These are phyloP conservation scores for Nematopogon swammerdamellus DNA, from an alignment of 2,888 invertebrate genomes.

Conservation along the genomic window DNA sequence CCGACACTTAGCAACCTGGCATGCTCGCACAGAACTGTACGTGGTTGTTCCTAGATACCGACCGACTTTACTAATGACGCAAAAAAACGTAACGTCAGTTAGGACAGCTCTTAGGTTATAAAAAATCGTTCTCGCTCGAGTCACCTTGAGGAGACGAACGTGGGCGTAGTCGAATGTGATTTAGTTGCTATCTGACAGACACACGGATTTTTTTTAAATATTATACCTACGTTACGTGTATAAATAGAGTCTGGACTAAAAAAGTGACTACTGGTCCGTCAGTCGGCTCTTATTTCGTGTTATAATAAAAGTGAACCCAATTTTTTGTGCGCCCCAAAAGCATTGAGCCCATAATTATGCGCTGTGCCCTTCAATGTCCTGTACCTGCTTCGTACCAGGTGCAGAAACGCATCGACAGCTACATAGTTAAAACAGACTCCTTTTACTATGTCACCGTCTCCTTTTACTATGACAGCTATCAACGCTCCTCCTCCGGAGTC, in stretches of 20 bases:
- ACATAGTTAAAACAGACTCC: too few relatives aligned
- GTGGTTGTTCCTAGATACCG: too few relatives aligned
- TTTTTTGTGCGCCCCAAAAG: not conserved
- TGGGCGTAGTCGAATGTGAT: slow-evolving; percentile 47
- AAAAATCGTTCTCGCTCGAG: not conserved
- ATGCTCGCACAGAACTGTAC: too few relatives aligned
- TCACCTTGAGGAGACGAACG: slow-evolving; percentile 40
- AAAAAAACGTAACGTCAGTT: not conserved
- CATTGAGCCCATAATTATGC: not conserved
- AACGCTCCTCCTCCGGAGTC: too few relatives aligned
- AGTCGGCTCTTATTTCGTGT: not conserved
- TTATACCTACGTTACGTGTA: not conserved
- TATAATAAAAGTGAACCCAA: not conserved
- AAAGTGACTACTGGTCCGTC: not conserved
- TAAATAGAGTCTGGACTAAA: not conserved
- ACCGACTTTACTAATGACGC: not conserved
- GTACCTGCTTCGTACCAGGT: not conserved
- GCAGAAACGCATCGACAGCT: not conserved
- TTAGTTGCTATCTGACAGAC: slow-evolving; percentile 50
- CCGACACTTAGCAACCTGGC: too few relatives aligned
- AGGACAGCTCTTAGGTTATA: not conserved
- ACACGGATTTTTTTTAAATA: slow-evolving; percentile 13
- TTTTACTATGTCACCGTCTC: too few relatives aligned
- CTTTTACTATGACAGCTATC: too few relatives aligned
- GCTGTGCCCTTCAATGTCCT: not conserved